Evolutionary conservation across 2,888 invertebrate species (phyloP), one percentile per base, ranked within the genome.

Genomic region (Steinernema hermaphroditum): DNA sequence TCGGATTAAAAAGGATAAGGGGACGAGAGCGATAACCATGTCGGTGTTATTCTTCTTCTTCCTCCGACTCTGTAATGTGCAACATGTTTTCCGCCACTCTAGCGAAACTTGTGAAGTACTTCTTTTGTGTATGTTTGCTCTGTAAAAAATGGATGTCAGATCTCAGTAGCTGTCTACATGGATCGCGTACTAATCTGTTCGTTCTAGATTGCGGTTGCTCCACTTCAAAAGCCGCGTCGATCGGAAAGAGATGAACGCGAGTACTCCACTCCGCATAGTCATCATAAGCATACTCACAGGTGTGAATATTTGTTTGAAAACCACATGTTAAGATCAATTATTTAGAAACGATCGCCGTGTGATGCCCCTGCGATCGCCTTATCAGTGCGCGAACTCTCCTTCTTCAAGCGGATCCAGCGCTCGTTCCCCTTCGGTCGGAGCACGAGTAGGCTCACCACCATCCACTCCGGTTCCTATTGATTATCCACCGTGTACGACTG

Each of bases 1-100:
- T 54, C 54, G 54, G 54, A 54, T 54, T 8, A 54, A 54, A 24
- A 24, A 24, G 54, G 54, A 54, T 54, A 54, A 54, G 54, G 54
- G 4, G 22, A n/a, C 46, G 46, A 19, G 9, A 4, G 22, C 46
- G 46, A 46, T 16, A 46, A 46, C 22, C 46, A 46, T 46, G 54
- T 27, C 54, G 27, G 19, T 54, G 54, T 54, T 9, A 54, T 54
- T 22, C 9, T 54, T 22, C 24, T 54, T 12, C 54, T 24, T 54
- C 54, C 4, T 54, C 19, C 27, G 54, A 22, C 27, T 1, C 27
- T 24, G 54, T 54, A 19, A 54, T 54, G 54, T 54, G 54, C 54
- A 54, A 54, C 54, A 54, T 54, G 54, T 19, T 54, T 24, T 54
- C 54, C 54, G 54, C 54, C 27, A 27, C 24, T 54, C 16, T 54